phyloP scores from a whole-genome alignment of 2,888 invertebrate genomes.

The Meganola albula region DNA sequence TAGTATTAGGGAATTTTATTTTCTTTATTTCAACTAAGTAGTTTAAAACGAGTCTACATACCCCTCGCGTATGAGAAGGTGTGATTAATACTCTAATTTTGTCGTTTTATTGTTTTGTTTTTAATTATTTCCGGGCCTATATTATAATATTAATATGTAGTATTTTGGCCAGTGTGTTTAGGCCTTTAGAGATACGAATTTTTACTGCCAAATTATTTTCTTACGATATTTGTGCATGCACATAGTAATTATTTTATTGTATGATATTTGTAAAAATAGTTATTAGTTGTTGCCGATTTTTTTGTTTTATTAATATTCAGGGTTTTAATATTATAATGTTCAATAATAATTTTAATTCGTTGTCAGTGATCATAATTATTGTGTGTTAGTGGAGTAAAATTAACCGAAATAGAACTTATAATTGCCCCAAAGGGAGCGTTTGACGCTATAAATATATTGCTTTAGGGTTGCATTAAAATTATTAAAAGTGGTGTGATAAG shows the following conservation, averaged over 20 bases:
- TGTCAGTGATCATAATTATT: conserved; percentile 76
- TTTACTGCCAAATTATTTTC: conserved; percentile 78
- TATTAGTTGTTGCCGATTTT: conserved; percentile 76
- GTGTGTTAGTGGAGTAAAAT: conserved; percentile 74
- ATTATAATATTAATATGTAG: conserved; percentile 71
- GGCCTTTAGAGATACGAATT: conserved; percentile 77
- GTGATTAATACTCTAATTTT: conserved; percentile 75
- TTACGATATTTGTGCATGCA: conserved; percentile 77
- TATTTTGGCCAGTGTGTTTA: conserved; percentile 74
- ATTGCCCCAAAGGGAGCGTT: conserved; percentile 76
- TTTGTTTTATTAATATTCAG: conserved; percentile 74
- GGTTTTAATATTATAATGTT: conserved; percentile 74
- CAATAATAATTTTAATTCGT: conserved; percentile 72
- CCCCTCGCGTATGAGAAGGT: conserved; percentile 63
- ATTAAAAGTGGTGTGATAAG: conserved; percentile 76
- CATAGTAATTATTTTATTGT: conserved; percentile 76
- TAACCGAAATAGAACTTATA: conserved; percentile 72
- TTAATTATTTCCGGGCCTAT: conserved; percentile 73
- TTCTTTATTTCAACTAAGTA: conserved; percentile 73
- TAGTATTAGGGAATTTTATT: conserved; percentile 78
- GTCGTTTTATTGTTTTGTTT: conserved; percentile 72
- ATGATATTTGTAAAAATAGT: conserved; percentile 71
- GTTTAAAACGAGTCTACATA: conserved; percentile 65
- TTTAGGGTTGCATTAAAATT: conserved; percentile 75
- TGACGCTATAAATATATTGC: conserved; percentile 75